phyloP scores from a whole-genome alignment of 2,888 invertebrate species.

The Eremobia ochroleuca region DNA sequence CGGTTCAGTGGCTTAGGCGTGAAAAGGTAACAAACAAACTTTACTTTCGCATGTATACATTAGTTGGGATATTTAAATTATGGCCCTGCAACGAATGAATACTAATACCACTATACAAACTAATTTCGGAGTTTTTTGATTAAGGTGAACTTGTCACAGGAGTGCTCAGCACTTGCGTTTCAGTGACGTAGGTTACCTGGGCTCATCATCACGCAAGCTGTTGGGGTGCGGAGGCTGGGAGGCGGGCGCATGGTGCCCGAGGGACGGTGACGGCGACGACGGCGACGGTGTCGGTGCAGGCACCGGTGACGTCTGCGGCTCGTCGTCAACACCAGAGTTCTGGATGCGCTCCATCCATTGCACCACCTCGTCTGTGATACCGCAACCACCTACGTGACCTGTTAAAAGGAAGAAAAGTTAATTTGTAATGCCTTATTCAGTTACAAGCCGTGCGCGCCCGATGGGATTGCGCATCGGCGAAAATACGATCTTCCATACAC shows the following conservation, averaged over 20 bases:
- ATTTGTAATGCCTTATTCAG: background rate
- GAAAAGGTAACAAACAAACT: no score
- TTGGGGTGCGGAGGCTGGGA: constrained; percentile 84
- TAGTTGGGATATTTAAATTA: no score
- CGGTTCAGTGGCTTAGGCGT: no score
- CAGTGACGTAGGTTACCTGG: constrained; percentile 78
- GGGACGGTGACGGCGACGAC: constrained; percentile 28
- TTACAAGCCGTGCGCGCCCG: background rate
- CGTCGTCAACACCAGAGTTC: constrained; percentile 93
- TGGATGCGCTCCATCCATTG: constrained; percentile 98
- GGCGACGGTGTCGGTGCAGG: constrained; percentile 75
- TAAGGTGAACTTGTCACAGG: background rate
- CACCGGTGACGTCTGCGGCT: constrained; percentile 79
- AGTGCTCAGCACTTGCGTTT: background rate
- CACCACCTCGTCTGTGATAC: constrained; percentile 96
- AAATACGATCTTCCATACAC: background rate
- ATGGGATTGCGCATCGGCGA: background rate
- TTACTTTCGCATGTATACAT: no score
- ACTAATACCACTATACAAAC: background rate
- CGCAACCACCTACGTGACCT: constrained; percentile 97
- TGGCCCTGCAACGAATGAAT: background rate
- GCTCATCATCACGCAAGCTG: constrained; percentile 85
- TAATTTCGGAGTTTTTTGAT: background rate
- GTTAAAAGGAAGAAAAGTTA: constrained; percentile 42
- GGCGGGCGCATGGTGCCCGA: constrained; percentile 74